These are phyloP conservation scores for Oncopodura yosiiana DNA, from an alignment of 1,140 invertebrate genomes.

Conservation along the genomic window DNA sequence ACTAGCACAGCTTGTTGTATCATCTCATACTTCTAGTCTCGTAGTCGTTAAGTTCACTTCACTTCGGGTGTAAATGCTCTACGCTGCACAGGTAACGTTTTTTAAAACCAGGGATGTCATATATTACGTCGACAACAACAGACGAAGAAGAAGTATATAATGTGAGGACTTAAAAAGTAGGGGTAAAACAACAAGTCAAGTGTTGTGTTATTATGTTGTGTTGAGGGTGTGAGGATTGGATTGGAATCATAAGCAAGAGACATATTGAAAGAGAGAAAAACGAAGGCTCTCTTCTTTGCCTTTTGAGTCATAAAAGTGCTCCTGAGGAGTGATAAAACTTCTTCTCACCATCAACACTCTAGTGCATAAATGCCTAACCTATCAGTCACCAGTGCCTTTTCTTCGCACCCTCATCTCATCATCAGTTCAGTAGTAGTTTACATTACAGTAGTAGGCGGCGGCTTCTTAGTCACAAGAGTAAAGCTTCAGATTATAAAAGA, in stretches of 20 bases:
- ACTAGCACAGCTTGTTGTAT: too few species aligned
- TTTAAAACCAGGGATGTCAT: not conserved
- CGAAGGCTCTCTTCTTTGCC: not conserved
- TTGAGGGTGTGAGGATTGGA: constrained; percentile 6
- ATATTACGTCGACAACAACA: constrained; percentile 1
- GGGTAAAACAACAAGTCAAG: not conserved
- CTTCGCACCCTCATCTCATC: constrained; percentile 15
- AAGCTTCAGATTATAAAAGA: too few species aligned
- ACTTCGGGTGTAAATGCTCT: too few species aligned
- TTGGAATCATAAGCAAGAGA: not conserved
- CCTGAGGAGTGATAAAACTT: constrained; percentile 19
- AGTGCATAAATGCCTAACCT: not conserved
- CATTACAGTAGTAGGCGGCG: too few species aligned
- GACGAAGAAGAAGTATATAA: too few species aligned
- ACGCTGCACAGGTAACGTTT: not conserved
- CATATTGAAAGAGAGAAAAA: not conserved
- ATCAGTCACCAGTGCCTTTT: constrained; percentile 2
- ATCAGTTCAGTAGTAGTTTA: too few species aligned
- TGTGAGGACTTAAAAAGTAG: not conserved
- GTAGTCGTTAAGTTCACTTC: too few species aligned
- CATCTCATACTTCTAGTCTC: too few species aligned
- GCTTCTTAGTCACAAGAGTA: too few species aligned
- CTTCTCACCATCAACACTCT: constrained; percentile 7
- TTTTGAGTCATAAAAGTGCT: constrained; percentile 24
- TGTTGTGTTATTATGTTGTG: constrained; percentile 4